phyloP scores from a whole-genome alignment of 2,113 vertebrate species.

The Peucedramus taeniatus region DNA sequence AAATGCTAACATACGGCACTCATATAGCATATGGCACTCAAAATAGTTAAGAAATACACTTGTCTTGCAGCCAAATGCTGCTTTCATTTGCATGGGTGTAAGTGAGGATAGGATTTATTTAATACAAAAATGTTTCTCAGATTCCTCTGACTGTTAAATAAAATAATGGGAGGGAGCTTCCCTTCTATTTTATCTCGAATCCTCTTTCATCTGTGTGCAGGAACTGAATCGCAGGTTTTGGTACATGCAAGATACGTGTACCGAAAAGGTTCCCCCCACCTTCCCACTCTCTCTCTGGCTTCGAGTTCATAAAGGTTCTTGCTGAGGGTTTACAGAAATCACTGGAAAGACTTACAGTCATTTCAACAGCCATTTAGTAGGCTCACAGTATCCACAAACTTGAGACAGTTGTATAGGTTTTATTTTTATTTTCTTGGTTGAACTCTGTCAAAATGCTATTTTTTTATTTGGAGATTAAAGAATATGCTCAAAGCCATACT shows the following conservation, averaged over 20 bases:
- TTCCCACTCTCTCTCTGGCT: not conserved
- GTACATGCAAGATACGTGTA: not conserved
- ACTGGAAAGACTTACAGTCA: not conserved
- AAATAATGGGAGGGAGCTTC: constrained; percentile 37
- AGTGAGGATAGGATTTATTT: constrained; percentile 65
- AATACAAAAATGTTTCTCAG: constrained; percentile 52
- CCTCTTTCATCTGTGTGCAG: not conserved
- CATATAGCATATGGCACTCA: constrained; percentile 62
- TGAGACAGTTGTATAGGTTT: not conserved
- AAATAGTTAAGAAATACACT: constrained; percentile 67
- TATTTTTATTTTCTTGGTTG: not conserved
- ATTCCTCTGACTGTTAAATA: constrained; percentile 39
- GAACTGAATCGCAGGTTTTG: not conserved
- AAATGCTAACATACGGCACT: constrained; percentile 62
- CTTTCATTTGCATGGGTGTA: constrained; percentile 60
- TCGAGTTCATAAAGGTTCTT: not conserved
- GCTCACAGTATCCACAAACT: not conserved
- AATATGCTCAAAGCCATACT: not conserved
- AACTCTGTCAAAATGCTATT: not conserved
- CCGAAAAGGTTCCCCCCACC: not conserved
- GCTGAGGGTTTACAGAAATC: not conserved
- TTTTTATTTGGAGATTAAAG: not conserved
- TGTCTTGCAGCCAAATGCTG: constrained; percentile 62
- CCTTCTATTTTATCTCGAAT: constrained; percentile 4
- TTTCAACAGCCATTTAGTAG: not conserved